Base-by-base conservation (phyloP, 2,113 vertebrate genomes). In the Cervus canadensis region DNA sequence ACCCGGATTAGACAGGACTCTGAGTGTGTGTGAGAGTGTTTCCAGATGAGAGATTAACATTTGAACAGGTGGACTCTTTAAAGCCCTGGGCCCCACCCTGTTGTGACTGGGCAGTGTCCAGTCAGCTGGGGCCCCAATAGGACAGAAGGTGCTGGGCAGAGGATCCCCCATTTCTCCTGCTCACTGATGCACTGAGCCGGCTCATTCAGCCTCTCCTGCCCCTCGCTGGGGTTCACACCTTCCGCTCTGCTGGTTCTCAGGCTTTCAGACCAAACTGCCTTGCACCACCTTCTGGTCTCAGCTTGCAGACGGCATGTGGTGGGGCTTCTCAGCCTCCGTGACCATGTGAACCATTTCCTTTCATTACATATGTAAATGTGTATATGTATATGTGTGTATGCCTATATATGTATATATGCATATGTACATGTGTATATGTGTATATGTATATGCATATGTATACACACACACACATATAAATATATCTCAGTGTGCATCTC, bases 261-360 rank as follows among this genome's bases (percentile, higher is more conserved):
- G 23, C 33, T 26, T 7, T 26, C 62, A 11, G 28, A 11, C 2
- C 14, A 59, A 10, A 12, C 17, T 9, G 43, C 7, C 12, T n/a
- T 8, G 1, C 28, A 4, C 36, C 5, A 6, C 26, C 36, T 13
- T 36, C 19, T 5, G 28, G 2, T 15, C 71, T 56, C 16, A 26
- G 52, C 36, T 3, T 33, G 36, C 36, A 14, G 30, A 16, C 0
- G 4, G 56, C 30, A 28, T 0, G 1, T 25, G 1, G 15, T 15
- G n/a, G 45, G 36, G 14, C 59, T 67, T 33, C 19, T 56, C 79
- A 45, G 79, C 17, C 60, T 25, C 60, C 1, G 1, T 2, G 14
- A 33, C 26, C 8, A 2, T 0, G 28, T 16, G 79, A 84, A 30
- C 19, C 13, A 54, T 5, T 16, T 16, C 9, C 36, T n/a, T 15